Evolutionary conservation across 2,888 invertebrate species (phyloP).

Genomic region (Hypomecis atomaria): DNA sequence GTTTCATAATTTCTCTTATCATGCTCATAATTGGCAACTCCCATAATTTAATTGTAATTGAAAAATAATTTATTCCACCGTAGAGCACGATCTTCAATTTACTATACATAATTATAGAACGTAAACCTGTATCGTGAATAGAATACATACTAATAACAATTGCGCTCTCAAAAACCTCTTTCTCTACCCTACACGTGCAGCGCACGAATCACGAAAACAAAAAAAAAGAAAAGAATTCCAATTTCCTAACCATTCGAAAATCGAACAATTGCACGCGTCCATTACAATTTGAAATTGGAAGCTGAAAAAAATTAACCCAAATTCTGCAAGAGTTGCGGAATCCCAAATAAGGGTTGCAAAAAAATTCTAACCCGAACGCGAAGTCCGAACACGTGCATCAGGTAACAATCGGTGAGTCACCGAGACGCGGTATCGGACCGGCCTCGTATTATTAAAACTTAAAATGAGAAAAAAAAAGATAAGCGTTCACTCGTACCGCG

Average conservation of each 20-base stretch:
- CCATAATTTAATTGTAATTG: slow-evolving; percentile 67
- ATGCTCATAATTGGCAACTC: slow-evolving; percentile 50
- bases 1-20: slow-evolving; percentile 62
- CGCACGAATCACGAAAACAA: slow-evolving; percentile 32
- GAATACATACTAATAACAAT: slow-evolving; percentile 38
- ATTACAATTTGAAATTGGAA: slow-evolving; percentile 57
- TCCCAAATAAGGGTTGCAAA: slow-evolving; percentile 82
- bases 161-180: slow-evolving; percentile 45
- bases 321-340: slow-evolving; percentile 84
- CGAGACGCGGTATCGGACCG: slow-evolving; percentile 68
- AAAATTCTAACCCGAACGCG: slow-evolving; percentile 80
- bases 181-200: slow-evolving; percentile 55
- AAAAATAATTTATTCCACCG: slow-evolving; percentile 61
- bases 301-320: slow-evolving; percentile 73
- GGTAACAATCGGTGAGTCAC: slow-evolving; percentile 80
- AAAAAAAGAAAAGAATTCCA: slow-evolving; percentile 40
- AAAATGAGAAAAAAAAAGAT: slow-evolving; percentile 72
- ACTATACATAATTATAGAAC: slow-evolving; percentile 56
- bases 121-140: slow-evolving; percentile 43
- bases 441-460: slow-evolving; percentile 74
- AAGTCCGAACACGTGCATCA: slow-evolving; percentile 81
- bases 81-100: slow-evolving; percentile 61
- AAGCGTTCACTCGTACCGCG: slow-evolving; percentile 79
- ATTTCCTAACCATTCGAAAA: slow-evolving; percentile 33
- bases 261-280: slow-evolving; percentile 57